Conservation (phyloP, 1,140 invertebrate genomes). For the Yoshiicerus persimilis region DNA sequence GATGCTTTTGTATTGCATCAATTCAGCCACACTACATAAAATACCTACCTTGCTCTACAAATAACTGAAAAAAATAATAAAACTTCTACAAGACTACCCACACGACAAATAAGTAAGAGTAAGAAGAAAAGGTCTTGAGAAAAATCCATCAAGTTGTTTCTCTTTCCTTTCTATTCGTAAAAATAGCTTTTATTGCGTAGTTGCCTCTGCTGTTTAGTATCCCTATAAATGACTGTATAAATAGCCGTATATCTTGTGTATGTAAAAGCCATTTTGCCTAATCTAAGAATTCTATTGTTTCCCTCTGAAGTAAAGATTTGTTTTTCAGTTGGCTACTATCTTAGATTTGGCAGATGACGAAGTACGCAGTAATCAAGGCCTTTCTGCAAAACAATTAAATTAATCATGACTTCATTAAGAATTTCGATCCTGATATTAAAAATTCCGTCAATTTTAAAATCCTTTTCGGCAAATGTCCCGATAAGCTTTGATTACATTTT, state of each 20-base stretch:
- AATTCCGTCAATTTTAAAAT: no score
- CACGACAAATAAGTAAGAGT: neutral
- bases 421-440: no score
- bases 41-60: neutral
- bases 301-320: neutral
- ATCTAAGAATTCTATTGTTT: neutral
- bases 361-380: neutral
- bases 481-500: no score
- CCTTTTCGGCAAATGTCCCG: no score
- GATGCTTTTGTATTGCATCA: neutral
- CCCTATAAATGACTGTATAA: no score
- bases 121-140: neutral
- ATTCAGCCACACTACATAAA: neutral
- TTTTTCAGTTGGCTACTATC: neutral
- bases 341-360: neutral
- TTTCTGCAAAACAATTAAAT: neutral
- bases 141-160: neutral
- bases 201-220: neutral
- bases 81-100: neutral
- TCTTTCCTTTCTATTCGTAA: neutral
- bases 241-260: neutral
- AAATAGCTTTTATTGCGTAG: neutral
- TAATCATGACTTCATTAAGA: neutral
- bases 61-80: neutral
- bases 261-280: neutral